Base-by-base conservation (phyloP, 2,888 invertebrate genomes). In the Limnephilus lunatus region DNA sequence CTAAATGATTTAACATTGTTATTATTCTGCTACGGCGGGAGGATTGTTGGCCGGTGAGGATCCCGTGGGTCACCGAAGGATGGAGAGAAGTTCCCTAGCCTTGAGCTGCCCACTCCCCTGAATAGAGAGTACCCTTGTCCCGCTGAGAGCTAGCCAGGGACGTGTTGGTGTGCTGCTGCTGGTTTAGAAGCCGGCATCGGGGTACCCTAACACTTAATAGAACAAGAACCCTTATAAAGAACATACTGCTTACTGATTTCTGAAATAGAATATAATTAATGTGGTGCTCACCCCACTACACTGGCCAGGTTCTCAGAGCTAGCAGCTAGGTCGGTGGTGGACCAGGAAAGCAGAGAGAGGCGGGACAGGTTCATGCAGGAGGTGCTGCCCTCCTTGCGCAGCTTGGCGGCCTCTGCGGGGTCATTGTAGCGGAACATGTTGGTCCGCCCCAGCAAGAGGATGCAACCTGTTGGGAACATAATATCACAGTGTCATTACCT, bases 361-460 rank as follows among this genome's bases (percentile, higher is more conserved):
- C 98, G 96, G 30, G 98, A 98, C 94, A 98, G 97, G 95, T 98
- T 98, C 95, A 97, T 96, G 94, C 97, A 96, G 90, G 97, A 97
- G 32, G 97, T 97, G 94, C 96, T 97, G 93, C 97, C 97, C 94
- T 97, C 98, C 94, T 97, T 98, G 44, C 98, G 96, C 94, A 98
- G 95, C 95, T 98, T 98, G 81, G 98, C 98, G 2, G 98, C 98
- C 95, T 98, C 98, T 0, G 97, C 98, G 19, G 98, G 98, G 96
- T 98, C 98, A 95, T 98, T 98, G 95, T 98, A 98, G 82, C 98
- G 98, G 95, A 98, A 98, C 96, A 98, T 98, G 95, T 98, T 98
- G 87, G 97, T 98, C 92, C 98, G 97, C 0, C 98, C 98, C 93
- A 98, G 96, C 7, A 98, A 95, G 12, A 98, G 97, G 93, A 98